Evolutionary conservation across 2,113 vertebrate genomes (phyloP).

Genomic region (Scomber japonicus): DNA sequence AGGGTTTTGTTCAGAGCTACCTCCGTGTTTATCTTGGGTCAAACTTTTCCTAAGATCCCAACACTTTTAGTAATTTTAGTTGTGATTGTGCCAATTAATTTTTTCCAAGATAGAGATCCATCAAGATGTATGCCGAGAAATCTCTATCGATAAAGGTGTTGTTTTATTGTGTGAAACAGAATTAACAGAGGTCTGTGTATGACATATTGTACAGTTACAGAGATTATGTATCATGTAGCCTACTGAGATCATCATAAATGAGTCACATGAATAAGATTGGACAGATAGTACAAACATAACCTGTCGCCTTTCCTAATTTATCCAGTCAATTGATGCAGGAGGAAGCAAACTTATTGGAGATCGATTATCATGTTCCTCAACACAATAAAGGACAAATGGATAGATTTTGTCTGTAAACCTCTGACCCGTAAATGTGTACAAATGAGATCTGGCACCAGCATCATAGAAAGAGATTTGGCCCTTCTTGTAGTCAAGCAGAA

Average conservation of each 20-base stretch:
- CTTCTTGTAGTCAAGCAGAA: slow-evolving; percentile 67
- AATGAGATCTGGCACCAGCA: slow-evolving; percentile 17
- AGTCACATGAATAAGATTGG: not conserved
- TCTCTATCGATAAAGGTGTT: not conserved
- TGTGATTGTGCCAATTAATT: no score
- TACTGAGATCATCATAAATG: not conserved
- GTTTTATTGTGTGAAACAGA: slow-evolving; percentile 32
- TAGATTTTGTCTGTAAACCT: slow-evolving; percentile 46
- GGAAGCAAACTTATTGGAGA: slow-evolving; percentile 30
- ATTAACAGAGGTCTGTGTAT: not conserved
- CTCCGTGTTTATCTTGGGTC: no score
- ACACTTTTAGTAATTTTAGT: no score
- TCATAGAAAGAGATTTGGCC: slow-evolving; percentile 68
- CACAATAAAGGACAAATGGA: slow-evolving; percentile 71
- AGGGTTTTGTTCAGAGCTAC: no score
- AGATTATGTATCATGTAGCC: not conserved
- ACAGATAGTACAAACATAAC: not conserved
- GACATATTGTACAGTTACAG: not conserved
- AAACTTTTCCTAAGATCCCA: no score
- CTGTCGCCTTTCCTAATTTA: slow-evolving; percentile 24
- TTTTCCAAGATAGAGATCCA: no score
- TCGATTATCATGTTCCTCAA: slow-evolving; percentile 2
- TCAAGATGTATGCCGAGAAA: no score
- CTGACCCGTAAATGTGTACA: slow-evolving; percentile 61
- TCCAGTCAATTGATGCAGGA: slow-evolving; percentile 60